These are phyloP conservation scores for Ricordea florida DNA, from an alignment of 92 coral and sea anemone genomes.

Conservation along the genomic window DNA sequence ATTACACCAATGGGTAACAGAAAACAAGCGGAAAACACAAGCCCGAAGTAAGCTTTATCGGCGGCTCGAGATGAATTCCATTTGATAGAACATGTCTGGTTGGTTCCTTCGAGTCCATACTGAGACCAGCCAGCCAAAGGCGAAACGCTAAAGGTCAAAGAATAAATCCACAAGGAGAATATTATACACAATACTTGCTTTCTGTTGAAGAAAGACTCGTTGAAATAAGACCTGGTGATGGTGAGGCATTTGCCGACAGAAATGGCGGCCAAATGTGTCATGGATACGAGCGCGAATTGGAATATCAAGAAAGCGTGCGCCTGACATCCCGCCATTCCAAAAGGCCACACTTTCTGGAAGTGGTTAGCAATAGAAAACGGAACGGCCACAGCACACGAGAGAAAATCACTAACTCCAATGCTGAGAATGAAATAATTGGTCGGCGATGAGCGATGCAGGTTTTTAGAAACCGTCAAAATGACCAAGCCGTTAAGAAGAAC, in stretches of 20 bases:
- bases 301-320: constrained; percentile 67
- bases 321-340: constrained; percentile 53
- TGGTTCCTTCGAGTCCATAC: constrained; percentile 53
- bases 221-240: constrained; percentile 36
- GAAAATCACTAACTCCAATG: constrained; percentile 49
- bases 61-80: constrained; percentile 23
- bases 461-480: constrained; percentile 21
- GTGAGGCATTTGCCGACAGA: constrained; percentile 69
- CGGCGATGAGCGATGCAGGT: constrained; percentile 26
- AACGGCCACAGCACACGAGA: constrained; percentile 48
- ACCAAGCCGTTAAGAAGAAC: constrained; percentile 41
- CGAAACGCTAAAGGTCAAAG: constrained; percentile 32
- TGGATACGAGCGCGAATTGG: constrained; percentile 58
- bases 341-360: constrained; percentile 53
- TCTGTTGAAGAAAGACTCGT: constrained; percentile 23
- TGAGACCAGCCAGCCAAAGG: constrained; percentile 63
- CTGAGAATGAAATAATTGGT: constrained; percentile 51
- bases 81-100: constrained; percentile 42
- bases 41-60: constrained; percentile 51
- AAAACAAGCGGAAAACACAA: constrained; percentile 47
- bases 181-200: constrained; percentile 15
- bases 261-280: constrained; percentile 55
- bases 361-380: constrained; percentile 51
- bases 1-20: constrained; percentile 16
- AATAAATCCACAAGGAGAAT: constrained; percentile 36